Conservation (phyloP, 1,140 invertebrate species). For the Laupala kohalensis region DNA sequence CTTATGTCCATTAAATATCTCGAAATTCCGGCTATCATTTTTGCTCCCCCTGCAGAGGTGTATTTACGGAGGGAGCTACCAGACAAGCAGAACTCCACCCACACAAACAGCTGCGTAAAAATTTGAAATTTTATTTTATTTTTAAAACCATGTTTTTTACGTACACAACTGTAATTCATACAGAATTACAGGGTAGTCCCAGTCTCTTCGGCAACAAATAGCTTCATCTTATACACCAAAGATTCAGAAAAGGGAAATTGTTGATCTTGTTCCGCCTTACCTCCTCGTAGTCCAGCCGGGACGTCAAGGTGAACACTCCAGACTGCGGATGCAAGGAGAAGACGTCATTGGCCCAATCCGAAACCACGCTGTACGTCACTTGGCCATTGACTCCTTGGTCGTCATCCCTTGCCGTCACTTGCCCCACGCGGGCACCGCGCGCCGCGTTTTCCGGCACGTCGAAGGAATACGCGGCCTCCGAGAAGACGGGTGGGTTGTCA, state of each 20-base stretch:
- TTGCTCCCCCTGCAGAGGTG: too few species aligned
- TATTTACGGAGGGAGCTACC: too few species aligned
- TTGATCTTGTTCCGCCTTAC: constrained; percentile 40
- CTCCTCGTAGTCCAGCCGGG: constrained; percentile 84
- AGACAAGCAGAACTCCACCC: too few species aligned
- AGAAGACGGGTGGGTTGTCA: constrained; percentile 84
- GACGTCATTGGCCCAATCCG: constrained; percentile 87
- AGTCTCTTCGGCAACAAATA: not conserved
- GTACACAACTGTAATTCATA: too few species aligned
- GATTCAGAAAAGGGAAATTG: not conserved
- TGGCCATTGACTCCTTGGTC: constrained; percentile 79
- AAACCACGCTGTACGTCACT: constrained; percentile 74
- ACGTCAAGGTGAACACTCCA: constrained; percentile 77
- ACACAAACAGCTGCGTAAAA: too few species aligned
- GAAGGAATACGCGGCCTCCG: constrained; percentile 71
- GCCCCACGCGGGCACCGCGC: constrained; percentile 65
- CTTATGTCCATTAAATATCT: too few species aligned
- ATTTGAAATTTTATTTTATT: too few species aligned
- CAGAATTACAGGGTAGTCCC: not conserved
- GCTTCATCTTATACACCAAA: not conserved
- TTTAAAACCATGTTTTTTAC: too few species aligned
- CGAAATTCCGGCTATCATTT: too few species aligned
- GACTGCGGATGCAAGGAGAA: constrained; percentile 84
- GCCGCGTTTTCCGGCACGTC: constrained; percentile 75
- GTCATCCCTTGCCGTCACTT: constrained; percentile 65